These are phyloP conservation scores for Polyergus mexicanus DNA, from an alignment of 1,140 invertebrate genomes.

Conservation along the genomic window DNA sequence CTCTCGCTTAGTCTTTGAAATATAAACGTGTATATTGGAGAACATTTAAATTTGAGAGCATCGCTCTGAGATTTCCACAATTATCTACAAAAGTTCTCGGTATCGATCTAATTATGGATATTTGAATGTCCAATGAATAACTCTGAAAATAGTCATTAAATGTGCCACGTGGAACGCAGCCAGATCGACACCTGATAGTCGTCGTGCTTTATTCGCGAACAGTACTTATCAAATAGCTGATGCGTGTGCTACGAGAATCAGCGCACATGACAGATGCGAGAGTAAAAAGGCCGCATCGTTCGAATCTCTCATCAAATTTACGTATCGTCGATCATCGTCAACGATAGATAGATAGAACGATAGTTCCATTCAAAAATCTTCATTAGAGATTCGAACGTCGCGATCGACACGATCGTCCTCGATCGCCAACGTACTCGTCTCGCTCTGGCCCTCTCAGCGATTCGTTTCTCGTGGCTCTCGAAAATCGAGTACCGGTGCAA, in stretches of 20 bases:
- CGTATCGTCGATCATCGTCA: not conserved
- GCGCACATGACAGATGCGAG: not conserved
- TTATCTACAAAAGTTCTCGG: not conserved
- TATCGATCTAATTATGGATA: not conserved
- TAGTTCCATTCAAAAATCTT: not conserved
- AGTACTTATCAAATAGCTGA: not conserved
- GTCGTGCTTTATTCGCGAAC: not conserved
- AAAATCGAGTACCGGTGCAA: slow-evolving; percentile 37
- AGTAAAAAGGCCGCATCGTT: slow-evolving; percentile 20
- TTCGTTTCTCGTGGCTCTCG: slow-evolving; percentile 40
- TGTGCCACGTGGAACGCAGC: not conserved
- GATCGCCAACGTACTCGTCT: slow-evolving; percentile 65
- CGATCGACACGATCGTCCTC: slow-evolving; percentile 60
- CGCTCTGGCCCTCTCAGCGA: slow-evolving; percentile 38
- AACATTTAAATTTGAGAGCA: not conserved
- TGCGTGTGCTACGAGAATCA: not conserved
- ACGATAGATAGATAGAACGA: not conserved
- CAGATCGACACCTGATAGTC: not conserved
- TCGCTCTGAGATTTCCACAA: not conserved
- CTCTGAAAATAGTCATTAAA: not conserved
- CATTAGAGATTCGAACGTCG: not conserved
- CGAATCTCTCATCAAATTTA: slow-evolving; percentile 8
- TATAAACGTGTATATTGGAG: not conserved
- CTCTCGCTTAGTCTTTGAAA: not conserved
- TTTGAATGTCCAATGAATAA: not conserved